phyloP scores from a whole-genome alignment of 2,888 invertebrate species.

The Tiliacea citrago region DNA sequence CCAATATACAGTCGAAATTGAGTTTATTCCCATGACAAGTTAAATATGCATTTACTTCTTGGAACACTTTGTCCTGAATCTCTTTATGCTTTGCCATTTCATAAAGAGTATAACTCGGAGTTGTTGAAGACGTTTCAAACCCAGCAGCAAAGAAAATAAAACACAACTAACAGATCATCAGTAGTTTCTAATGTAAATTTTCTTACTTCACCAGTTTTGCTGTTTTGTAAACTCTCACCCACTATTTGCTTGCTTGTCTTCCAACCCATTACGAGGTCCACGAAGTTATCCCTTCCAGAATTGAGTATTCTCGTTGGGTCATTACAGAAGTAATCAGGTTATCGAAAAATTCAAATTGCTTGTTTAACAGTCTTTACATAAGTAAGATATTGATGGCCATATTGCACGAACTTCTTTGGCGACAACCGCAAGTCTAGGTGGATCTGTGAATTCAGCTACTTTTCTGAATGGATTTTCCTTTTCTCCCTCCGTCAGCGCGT shows the following conservation, averaged over 20 bases:
- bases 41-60: slow-evolving; percentile 55
- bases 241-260: slow-evolving; percentile 62
- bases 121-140: slow-evolving; percentile 57
- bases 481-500: slow-evolving; percentile 28
- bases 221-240: slow-evolving; percentile 67
- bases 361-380: not conserved
- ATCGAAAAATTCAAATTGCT: slow-evolving; percentile 46
- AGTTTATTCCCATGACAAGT: not conserved
- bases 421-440: not conserved
- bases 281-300: slow-evolving; percentile 60
- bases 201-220: slow-evolving; percentile 39
- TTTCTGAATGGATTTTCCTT: slow-evolving; percentile 35
- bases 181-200: slow-evolving; percentile 46
- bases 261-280: slow-evolving; percentile 58
- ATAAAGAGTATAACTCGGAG: slow-evolving; percentile 51
- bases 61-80: slow-evolving; percentile 36
- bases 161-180: slow-evolving; percentile 54
- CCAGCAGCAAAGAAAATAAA: slow-evolving; percentile 60
- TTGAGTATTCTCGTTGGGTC: slow-evolving; percentile 43
- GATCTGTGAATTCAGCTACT: slow-evolving; percentile 6
- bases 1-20: no score
- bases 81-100: slow-evolving; percentile 52
- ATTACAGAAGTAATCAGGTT: slow-evolving; percentile 52
- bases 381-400: slow-evolving; percentile 38
- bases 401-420: slow-evolving; percentile 4